Conservation (phyloP, 2,888 invertebrate species). For the Dione juno region DNA sequence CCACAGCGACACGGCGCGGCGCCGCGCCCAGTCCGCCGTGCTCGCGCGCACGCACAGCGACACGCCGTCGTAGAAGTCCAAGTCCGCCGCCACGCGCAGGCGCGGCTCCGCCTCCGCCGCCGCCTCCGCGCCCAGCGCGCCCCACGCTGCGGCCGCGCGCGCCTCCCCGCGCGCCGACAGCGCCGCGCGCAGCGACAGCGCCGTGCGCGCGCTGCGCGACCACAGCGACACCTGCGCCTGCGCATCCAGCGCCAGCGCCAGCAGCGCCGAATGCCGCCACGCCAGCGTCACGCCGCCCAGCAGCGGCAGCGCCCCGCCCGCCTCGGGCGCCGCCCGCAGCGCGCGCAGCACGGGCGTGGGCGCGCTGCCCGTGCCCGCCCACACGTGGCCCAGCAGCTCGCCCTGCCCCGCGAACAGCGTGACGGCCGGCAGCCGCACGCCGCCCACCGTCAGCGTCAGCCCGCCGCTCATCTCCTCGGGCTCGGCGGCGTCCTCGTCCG, state of each 20-base stretch:
- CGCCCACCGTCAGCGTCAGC: constrained; percentile 58
- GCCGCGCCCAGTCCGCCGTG: constrained; percentile 43
- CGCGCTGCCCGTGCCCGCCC: constrained; percentile 67
- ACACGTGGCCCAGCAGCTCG: constrained; percentile 69
- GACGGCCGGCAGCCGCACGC: constrained; percentile 55
- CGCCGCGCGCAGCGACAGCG: constrained; percentile 47
- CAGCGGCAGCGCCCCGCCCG: constrained; percentile 42
- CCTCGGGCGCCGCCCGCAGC: constrained; percentile 41
- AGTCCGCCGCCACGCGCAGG: constrained; percentile 57
- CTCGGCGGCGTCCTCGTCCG: constrained; percentile 43
- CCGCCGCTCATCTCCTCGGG: constrained; percentile 54
- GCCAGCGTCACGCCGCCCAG: constrained; percentile 47
- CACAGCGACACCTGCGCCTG: constrained; percentile 56
- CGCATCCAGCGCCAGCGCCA: constrained; percentile 49
- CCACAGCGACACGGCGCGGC: constrained; percentile 32
- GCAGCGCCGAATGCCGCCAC: constrained; percentile 42
- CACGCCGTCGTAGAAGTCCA: constrained; percentile 67
- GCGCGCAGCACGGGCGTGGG: constrained; percentile 65
- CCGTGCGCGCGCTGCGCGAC: constrained; percentile 54
- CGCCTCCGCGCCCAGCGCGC: constrained; percentile 41
- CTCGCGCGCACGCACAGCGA: constrained; percentile 66
- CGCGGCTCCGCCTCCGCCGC: constrained; percentile 50
- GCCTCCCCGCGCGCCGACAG: constrained; percentile 40
- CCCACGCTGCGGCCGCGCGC: constrained; percentile 46
- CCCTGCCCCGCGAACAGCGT: constrained; percentile 59